phyloP scores from a whole-genome alignment of 2,888 invertebrate genomes.

The Phyllotreta cruciferae region DNA sequence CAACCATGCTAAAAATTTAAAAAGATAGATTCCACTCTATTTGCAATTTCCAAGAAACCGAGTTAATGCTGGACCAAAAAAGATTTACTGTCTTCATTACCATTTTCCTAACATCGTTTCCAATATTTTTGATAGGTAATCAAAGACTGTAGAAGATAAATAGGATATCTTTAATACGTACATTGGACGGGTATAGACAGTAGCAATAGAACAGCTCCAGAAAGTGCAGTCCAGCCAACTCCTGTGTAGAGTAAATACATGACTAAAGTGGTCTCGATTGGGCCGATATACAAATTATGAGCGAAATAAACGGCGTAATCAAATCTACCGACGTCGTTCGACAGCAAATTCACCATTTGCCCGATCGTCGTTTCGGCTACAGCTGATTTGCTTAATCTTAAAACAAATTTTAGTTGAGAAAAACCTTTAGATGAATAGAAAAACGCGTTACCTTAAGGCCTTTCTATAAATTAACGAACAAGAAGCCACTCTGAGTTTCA shows the following conservation, averaged over 20 bases:
- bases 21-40: neutral
- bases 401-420: conserved; percentile 55
- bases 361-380: conserved; percentile 45
- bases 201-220: conserved; percentile 57
- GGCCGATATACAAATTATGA: conserved; percentile 81
- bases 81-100: no score
- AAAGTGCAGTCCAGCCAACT: conserved; percentile 57
- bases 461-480: conserved; percentile 60
- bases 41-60: neutral
- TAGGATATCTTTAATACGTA: conserved; percentile 36
- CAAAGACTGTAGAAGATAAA: no score
- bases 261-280: conserved; percentile 65
- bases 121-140: no score
- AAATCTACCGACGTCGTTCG: conserved; percentile 72
- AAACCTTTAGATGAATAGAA: neutral
- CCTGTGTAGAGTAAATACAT: conserved; percentile 62
- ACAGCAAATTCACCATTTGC: conserved; percentile 46
- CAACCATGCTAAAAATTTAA: conserved; percentile 37
- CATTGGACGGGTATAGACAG: conserved; percentile 54
- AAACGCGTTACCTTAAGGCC: conserved; percentile 49
- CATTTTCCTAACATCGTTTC: no score
- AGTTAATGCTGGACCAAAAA: no score
- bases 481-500: conserved; percentile 71
- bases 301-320: conserved; percentile 81
- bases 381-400: conserved; percentile 42